Base-by-base conservation (phyloP, 2,113 vertebrate genomes). In the Apodemus sylvaticus region DNA sequence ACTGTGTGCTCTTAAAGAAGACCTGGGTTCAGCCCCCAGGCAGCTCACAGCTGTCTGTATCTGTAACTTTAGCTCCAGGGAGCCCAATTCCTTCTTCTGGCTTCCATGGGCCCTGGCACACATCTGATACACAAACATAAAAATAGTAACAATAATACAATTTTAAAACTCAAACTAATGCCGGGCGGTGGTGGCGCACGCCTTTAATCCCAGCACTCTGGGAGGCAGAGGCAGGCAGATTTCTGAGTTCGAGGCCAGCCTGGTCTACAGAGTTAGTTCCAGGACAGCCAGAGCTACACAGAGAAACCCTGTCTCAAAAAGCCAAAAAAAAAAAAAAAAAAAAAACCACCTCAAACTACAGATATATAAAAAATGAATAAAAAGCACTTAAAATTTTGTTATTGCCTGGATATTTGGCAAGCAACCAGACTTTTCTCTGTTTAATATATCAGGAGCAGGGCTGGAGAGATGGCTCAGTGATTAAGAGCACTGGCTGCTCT, bases 331-430 rank as follows among this genome's bases (percentile, higher is more conserved):
- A n/a, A n/a, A n/a, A n/a, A n/a, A n/a, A n/a, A n/a, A n/a, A n/a
- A n/a, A n/a, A n/a, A n/a, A n/a, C n/a, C n/a, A n/a, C n/a, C 36
- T 36, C 66, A 81, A 93, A 60, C 45, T 22, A 83, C 12, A 70
- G 70, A 93, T 91, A 19, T 48, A 91, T 20, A 34, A 86, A 83
- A 77, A 86, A 62, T 17, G 62, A 93, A 90, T 39, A 20, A 86
- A 93, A 90, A 48, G 16, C 29, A 86, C 64, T 22, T 51, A 3
- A 86, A 89, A 86, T 92, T 94, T 34, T 16, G 51, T 58, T 51
- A 90, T 66, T 92, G 73, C 58, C 16, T 85, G 68, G 62, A 60
- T 42, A 11, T 45, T 78, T 26, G n/a, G 83, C 51, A 91, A 95
- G 16, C n/a, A 94, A 66, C n/a, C 36, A 93, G 68, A 45, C 22